Evolutionary conservation across 2,797 vertebrate species (phyloP).

Genomic region (Anabacerthia variegaticeps): DNA sequence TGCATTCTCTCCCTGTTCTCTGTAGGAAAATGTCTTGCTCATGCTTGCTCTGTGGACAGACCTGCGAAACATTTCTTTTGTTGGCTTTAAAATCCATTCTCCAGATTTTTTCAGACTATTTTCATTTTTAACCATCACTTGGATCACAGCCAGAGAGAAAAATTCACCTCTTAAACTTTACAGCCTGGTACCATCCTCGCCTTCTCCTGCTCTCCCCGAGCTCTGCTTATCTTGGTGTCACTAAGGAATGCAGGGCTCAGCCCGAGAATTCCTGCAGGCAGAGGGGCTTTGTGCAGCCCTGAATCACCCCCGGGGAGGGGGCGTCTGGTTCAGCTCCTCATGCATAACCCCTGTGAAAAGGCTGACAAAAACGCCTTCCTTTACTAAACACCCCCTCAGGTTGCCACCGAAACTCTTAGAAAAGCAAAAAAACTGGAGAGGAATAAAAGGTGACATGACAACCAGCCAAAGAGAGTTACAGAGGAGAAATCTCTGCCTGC

Average conservation of each 20-base stretch:
- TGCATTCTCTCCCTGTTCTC: neutral
- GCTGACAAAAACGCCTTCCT: neutral
- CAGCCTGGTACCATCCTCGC: conserved; percentile 74
- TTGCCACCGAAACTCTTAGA: neutral
- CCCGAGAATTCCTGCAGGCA: conserved; percentile 49
- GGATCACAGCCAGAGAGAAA: neutral
- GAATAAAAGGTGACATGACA: neutral
- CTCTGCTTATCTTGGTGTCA: conserved; percentile 77
- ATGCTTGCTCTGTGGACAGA: neutral
- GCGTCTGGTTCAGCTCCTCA: neutral
- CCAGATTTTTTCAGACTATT: neutral
- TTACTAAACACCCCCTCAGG: neutral
- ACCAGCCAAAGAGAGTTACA: neutral
- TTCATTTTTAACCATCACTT: neutral
- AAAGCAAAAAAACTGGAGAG: neutral
- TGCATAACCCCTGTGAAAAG: neutral
- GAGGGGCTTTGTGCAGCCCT: conserved; percentile 7
- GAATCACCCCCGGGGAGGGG: neutral
- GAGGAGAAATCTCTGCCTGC: neutral
- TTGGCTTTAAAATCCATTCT: neutral
- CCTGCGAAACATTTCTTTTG: neutral
- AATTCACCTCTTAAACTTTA: conserved; percentile 49
- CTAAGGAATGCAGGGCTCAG: conserved; percentile 72
- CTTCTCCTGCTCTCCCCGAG: neutral
- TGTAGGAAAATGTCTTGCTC: neutral